Evolutionary conservation across 2,113 vertebrate species (phyloP), one percentile per base, ranked within the genome.

Genomic region (Sorex fumeus): DNA sequence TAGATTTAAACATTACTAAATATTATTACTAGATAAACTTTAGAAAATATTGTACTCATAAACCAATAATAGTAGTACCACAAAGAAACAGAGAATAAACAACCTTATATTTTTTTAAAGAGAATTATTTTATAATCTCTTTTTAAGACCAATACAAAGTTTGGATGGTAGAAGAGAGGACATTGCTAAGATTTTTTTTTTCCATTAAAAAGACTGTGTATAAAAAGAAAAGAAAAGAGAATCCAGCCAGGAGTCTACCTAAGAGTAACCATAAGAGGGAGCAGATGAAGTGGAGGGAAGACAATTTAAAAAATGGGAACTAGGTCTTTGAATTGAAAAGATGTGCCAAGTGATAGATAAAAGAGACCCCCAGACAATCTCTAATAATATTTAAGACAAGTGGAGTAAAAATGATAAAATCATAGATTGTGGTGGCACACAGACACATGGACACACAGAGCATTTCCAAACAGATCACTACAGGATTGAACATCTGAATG

Each of bases 301-400:
- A 28, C 53, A 77, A 77, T 77, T 77, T 76, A 60, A 64, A 76
- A 57, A 66, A 62, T 30, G 90, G 11, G 27, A 84, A 82, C 72
- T 85, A 40, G 36, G 34, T 34, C 15, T 69, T 76, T 27, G n/a
- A 78, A 34, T 21, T 78, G 62, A 86, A 81, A 70, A 62, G n/a
- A 0, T 16, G 8, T 50, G 13, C 11, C 11, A 75, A 57, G 6
- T 75, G 10, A 28, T 27, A 94, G 15, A 8, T 78, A 25, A 62
- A 69, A 85, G 18, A 13, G 45, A 71, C 23, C 47, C 71, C 71
- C 8, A 19, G 2, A 47, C 18, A 79, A 45, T 60, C 30, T 71
- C 5, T 85, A 70, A 23, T 0, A 71, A 6, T 3, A 12, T 60
- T 75, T 74, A 50, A 82, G 32, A 27, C 75, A 84, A 91, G 64